These are phyloP conservation scores for Neoniphon sammara DNA, from an alignment of 2,797 vertebrate genomes.

Conservation along the genomic window DNA sequence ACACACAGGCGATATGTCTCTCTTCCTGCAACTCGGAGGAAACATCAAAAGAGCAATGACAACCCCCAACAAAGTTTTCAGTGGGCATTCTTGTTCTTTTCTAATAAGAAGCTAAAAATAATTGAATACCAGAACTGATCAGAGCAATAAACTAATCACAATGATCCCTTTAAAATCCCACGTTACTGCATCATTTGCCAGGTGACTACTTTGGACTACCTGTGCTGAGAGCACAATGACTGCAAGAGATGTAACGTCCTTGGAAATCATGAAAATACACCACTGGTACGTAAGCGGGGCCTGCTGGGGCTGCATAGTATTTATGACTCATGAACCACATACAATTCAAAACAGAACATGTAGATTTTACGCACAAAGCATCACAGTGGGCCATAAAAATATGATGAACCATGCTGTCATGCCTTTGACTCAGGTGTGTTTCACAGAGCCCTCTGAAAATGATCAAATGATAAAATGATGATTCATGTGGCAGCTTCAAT, in stretches of 20 bases:
- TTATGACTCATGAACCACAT: slow-evolving; percentile 10
- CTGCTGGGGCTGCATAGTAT: slow-evolving; percentile 7
- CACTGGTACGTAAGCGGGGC: neutral
- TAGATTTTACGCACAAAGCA: slow-evolving; percentile 9
- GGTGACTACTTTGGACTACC: neutral
- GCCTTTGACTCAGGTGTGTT: slow-evolving; percentile 4
- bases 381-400: neutral
- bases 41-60: slow-evolving; percentile 54
- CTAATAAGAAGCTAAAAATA: slow-evolving; percentile 2
- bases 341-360: slow-evolving; percentile 16
- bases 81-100: slow-evolving; percentile 17
- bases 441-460: neutral
- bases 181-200: too few species aligned
- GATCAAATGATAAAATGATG: slow-evolving; percentile 54
- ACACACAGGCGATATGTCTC: slow-evolving; percentile 31
- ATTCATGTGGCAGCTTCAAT: slow-evolving; percentile 60
- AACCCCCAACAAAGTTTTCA: slow-evolving; percentile 5
- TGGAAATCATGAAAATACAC: neutral
- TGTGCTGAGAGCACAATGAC: slow-evolving; percentile 4
- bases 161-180: too few species aligned
- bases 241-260: neutral
- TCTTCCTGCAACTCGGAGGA: slow-evolving; percentile 61
- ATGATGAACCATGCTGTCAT: neutral
- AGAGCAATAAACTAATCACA: neutral
- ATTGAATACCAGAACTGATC: neutral